Evolutionary conservation across 2,888 invertebrate genomes (phyloP).

Genomic region (Suillia variegata): DNA sequence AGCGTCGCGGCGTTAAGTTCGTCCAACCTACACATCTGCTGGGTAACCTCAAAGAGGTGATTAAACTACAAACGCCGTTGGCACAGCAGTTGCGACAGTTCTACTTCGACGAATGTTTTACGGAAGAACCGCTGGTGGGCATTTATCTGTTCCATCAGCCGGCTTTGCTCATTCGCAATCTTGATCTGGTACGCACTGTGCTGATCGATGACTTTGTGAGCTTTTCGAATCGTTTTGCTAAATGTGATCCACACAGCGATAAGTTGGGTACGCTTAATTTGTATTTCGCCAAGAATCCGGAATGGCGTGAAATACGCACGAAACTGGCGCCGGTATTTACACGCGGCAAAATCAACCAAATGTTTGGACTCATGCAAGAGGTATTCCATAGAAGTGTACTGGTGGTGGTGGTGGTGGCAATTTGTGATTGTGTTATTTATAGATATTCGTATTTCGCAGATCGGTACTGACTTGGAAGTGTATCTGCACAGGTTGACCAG

Average conservation of each 20-base stretch:
- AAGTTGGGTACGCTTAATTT: slow-evolving; percentile 61
- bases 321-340: slow-evolving; percentile 63
- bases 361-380: slow-evolving; percentile 58
- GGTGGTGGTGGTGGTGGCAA: neutral
- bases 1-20: slow-evolving; percentile 55
- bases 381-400: slow-evolving; percentile 31
- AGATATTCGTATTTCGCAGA: too few relatives aligned
- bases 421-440: too few relatives aligned
- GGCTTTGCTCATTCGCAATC: slow-evolving; percentile 60
- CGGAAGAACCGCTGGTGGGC: slow-evolving; percentile 54
- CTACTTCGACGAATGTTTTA: slow-evolving; percentile 50
- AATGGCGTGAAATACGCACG: slow-evolving; percentile 61
- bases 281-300: slow-evolving; percentile 61
- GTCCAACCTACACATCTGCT: slow-evolving; percentile 58
- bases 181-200: slow-evolving; percentile 60
- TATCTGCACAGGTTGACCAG: slow-evolving; percentile 48
- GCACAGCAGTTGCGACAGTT: slow-evolving; percentile 55
- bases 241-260: slow-evolving; percentile 53
- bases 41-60: slow-evolving; percentile 60
- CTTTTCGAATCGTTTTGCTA: slow-evolving; percentile 56
- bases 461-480: slow-evolving; percentile 54
- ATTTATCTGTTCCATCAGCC: slow-evolving; percentile 63
- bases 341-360: slow-evolving; percentile 58
- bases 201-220: slow-evolving; percentile 62
- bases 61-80: slow-evolving; percentile 51